phyloP scores from a whole-genome alignment of 2,888 invertebrate genomes.

The Linnaemya tessellans region DNA sequence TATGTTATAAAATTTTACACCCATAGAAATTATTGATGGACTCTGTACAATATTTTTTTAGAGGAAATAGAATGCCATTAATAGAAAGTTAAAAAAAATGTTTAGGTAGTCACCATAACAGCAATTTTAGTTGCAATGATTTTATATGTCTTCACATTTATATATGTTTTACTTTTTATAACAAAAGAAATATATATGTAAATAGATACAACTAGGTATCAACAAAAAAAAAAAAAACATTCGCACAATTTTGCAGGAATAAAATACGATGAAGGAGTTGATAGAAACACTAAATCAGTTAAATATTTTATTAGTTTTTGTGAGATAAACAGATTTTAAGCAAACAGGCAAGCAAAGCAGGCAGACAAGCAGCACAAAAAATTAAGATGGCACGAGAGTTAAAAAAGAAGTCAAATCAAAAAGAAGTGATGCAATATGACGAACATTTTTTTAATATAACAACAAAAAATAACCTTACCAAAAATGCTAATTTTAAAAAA shows the following conservation, averaged over 20 bases:
- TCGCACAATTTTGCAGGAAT: slow-evolving; percentile 33
- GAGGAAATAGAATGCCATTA: no score
- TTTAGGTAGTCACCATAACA: background rate
- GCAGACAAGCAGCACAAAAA: slow-evolving; percentile 76
- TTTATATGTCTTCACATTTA: no score
- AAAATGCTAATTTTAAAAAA: slow-evolving; percentile 12
- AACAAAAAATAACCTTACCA: background rate
- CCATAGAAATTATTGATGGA: no score
- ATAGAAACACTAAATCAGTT: slow-evolving; percentile 42
- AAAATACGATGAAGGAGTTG: slow-evolving; percentile 56
- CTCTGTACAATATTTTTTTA: no score
- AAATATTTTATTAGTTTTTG: slow-evolving; percentile 53
- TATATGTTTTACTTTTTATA: background rate
- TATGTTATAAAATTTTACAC: no score
- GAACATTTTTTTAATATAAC: background rate
- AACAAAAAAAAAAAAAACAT: slow-evolving; percentile 14
- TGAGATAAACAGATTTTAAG: slow-evolving; percentile 77
- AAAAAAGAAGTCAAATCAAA: slow-evolving; percentile 37
- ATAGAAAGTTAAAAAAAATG: no score
- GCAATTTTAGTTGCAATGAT: no score
- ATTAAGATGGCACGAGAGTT: slow-evolving; percentile 74
- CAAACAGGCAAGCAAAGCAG: slow-evolving; percentile 80
- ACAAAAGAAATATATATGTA: background rate
- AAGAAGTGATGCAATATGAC: slow-evolving; percentile 22
- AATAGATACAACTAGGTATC: background rate